Conservation (phyloP, 2,797 vertebrate species). For the Poecilia picta region DNA sequence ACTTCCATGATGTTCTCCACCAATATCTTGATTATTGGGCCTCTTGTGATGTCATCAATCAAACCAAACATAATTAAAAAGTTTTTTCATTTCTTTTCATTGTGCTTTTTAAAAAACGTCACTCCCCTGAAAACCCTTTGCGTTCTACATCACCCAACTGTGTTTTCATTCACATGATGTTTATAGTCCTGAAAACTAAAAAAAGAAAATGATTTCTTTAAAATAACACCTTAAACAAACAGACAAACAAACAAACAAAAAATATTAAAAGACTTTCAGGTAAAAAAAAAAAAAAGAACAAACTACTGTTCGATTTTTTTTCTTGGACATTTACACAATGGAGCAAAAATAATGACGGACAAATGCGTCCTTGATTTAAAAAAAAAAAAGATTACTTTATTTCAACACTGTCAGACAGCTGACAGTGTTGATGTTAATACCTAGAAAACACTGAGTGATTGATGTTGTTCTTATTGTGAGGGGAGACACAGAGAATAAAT, state of each 20-base stretch:
- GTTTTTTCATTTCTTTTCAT: not conserved
- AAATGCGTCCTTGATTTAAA: not conserved
- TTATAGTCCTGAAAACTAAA: not conserved
- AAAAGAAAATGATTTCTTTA: not conserved
- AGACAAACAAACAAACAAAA: not conserved
- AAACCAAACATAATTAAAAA: not conserved
- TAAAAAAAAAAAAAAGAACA: no score
- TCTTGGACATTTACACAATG: no score
- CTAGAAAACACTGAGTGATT: slow-evolving; percentile 36
- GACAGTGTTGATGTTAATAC: slow-evolving; percentile 9
- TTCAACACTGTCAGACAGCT: not conserved
- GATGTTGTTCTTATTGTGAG: not conserved
- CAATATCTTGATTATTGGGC: not conserved
- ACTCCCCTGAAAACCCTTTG: not conserved
- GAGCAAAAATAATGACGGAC: no score
- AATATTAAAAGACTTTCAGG: not conserved
- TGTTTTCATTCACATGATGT: not conserved
- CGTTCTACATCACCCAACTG: not conserved
- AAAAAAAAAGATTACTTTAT: not conserved
- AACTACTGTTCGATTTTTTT: no score
- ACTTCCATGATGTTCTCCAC: not conserved
- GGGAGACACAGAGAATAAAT: slow-evolving; percentile 28
- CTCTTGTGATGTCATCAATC: not conserved
- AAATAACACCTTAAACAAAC: no score
- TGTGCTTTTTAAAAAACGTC: not conserved